Evolutionary conservation across 2,888 invertebrate species (phyloP).

Genomic region (Gasteruption jaculator): DNA sequence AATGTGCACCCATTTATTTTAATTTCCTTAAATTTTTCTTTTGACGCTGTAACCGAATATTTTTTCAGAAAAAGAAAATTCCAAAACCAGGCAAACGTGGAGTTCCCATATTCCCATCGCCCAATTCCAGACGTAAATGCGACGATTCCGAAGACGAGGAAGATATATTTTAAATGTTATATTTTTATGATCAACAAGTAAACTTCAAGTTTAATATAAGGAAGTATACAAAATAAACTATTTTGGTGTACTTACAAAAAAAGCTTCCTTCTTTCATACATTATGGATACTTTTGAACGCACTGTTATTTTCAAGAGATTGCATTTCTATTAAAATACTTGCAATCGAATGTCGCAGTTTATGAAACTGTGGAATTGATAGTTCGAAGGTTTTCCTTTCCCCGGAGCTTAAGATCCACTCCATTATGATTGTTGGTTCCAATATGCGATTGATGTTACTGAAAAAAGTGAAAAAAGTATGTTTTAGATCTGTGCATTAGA

Average conservation of each 20-base stretch:
- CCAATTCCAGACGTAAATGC: too few species aligned
- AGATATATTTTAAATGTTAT: too few species aligned
- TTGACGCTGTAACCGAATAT: too few species aligned
- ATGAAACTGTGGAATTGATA: slow-evolving; percentile 55
- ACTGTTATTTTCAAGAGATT: slow-evolving; percentile 51
- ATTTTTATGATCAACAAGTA: background rate
- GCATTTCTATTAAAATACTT: slow-evolving; percentile 53
- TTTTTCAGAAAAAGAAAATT: too few species aligned
- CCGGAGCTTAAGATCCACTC: slow-evolving; percentile 54
- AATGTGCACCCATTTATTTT: too few species aligned
- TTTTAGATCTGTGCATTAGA: slow-evolving; percentile 3
- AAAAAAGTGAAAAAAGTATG: slow-evolving; percentile 20
- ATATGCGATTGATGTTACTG: slow-evolving; percentile 47
- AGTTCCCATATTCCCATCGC: too few species aligned
- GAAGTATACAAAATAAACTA: background rate
- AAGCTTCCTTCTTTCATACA: slow-evolving; percentile 2
- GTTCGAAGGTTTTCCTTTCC: slow-evolving; percentile 52
- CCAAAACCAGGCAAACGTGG: too few species aligned
- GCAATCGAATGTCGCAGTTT: slow-evolving; percentile 55
- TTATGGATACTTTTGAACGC: slow-evolving; percentile 50
- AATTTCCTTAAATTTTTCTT: too few species aligned
- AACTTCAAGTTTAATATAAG: background rate
- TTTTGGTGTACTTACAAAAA: background rate
- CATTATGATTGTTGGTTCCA: slow-evolving; percentile 54
- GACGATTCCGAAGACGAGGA: too few species aligned